Evolutionary conservation across 2,797 vertebrate genomes (phyloP), one percentile per base, ranked within the genome.

Genomic region (Menidia menidia): DNA sequence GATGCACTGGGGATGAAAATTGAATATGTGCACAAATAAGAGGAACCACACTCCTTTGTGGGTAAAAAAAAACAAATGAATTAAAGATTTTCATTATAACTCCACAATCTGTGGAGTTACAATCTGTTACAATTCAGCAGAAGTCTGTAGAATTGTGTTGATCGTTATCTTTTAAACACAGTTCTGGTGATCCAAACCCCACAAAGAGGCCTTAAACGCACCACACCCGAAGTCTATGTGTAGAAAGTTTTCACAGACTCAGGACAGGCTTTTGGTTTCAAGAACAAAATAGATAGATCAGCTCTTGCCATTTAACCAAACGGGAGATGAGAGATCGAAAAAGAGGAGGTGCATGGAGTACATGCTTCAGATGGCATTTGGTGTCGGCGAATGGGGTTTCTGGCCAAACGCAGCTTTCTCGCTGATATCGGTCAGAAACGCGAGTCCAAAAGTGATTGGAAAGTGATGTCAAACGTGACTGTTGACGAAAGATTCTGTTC

Each of bases 271-370:
- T 79, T 54, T 11, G 39, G 75, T 87, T 89, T 82, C 60, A 11
- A 73, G 74, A 87, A 86, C 68, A 84, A 83, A 75, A 67, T 66
- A 32, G 83, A 89, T 92, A 88, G 59, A 92, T 91, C 73, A 59
- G 43, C 51, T 52, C 54, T 50, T 68, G 50, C 68, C 75, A 73
- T 61, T 64, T 68, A 73, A 76, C 75, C 76, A 84, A 71, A 73
- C 71, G 69, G 77, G 43, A 44, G n/a, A 59, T 64, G 62, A 62
- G 43, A 73, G 56, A 78, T 4, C 55, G 33, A 44, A 44, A 75
- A 71, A 80, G 56, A 39, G 64, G 35, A 54, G 53, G 73, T 75
- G 25, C 16, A 73, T 82, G 62, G 77, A 60, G 78, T 69, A 62
- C 77, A 4, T 33, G 18, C 43, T 44, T 32, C n/a, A 71, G 62